Percentiles rank a stretch among this genome's conserved stretches.
Evolutionary conservation across 2,888 invertebrate genomes (phyloP).

Genomic region (Cerastoderma edule): DNA sequence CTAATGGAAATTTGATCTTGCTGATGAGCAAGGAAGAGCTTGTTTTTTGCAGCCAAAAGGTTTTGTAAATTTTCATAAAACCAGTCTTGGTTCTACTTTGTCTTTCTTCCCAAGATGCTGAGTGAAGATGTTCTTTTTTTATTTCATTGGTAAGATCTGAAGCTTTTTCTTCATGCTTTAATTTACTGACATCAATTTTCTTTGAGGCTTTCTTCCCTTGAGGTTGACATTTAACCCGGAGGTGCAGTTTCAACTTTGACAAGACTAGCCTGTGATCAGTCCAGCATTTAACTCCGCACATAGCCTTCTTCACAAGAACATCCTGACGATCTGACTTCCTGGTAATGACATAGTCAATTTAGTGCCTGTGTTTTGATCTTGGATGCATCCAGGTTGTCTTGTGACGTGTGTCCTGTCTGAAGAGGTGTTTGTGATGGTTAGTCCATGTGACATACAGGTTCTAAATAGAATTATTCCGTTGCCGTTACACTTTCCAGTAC

Average conservation of each 20-base stretch:
- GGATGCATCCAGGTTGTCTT: slow-evolving; percentile 33
- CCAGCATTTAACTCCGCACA: slow-evolving; percentile 8
- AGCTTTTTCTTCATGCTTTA: background rate
- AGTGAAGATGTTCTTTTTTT: background rate
- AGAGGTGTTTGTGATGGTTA: slow-evolving; percentile 20
- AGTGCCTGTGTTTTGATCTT: slow-evolving; percentile 25
- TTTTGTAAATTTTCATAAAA: slow-evolving; percentile 16
- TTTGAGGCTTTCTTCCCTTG: slow-evolving; percentile 3
- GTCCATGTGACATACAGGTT: slow-evolving; percentile 2
- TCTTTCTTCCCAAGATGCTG: background rate
- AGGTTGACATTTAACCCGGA: slow-evolving; percentile 2
- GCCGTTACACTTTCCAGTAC: too few relatives aligned
- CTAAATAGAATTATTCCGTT: slow-evolving; percentile 25
- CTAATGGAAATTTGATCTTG: slow-evolving; percentile 8
- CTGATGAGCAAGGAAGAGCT: background rate
- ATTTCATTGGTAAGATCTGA: background rate
- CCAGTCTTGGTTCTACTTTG: slow-evolving; percentile 11
- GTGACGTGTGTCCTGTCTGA: slow-evolving; percentile 6
- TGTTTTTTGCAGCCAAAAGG: slow-evolving; percentile 8
- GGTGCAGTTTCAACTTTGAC: too few relatives aligned
- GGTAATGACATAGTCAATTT: slow-evolving; percentile 29
- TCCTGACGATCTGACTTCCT: too few relatives aligned
- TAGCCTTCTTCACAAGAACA: too few relatives aligned
- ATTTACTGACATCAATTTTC: slow-evolving; percentile 10
- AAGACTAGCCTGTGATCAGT: slow-evolving; percentile 5